phyloP scores from a whole-genome alignment of 1,140 invertebrate species.

The Sarcophaga bullata region DNA sequence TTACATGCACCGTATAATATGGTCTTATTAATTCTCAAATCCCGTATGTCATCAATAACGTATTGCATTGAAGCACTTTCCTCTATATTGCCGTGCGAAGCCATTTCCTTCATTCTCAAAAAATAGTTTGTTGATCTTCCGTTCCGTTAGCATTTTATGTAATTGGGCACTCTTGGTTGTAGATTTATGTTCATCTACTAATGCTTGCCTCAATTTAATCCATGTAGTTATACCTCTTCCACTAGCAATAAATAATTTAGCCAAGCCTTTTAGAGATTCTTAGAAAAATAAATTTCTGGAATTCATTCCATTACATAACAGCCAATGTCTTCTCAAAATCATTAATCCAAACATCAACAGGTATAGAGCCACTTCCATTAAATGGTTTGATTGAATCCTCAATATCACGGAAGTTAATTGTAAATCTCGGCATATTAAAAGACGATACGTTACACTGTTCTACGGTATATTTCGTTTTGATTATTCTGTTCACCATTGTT shows the following conservation, averaged over 20 bases:
- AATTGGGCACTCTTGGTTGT: slow-evolving; percentile 42
- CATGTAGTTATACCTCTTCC: slow-evolving; percentile 34
- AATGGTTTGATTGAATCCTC: neutral
- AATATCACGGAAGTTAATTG: too few relatives aligned
- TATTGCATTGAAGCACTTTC: slow-evolving; percentile 12
- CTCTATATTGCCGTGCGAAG: slow-evolving; percentile 23
- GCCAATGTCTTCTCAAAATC: slow-evolving; percentile 34
- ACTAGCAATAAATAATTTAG: slow-evolving; percentile 39
- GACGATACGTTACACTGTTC: slow-evolving; percentile 4
- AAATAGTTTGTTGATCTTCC: slow-evolving; percentile 41
- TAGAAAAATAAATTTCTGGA: slow-evolving; percentile 44
- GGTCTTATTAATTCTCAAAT: neutral
- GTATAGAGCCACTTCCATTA: neutral
- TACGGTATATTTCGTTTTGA: neutral
- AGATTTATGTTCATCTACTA: neutral
- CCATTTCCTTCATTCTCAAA: slow-evolving; percentile 41
- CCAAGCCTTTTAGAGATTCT: slow-evolving; percentile 41
- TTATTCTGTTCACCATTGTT: neutral
- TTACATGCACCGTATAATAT: slow-evolving; percentile 42
- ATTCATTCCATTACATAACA: slow-evolving; percentile 45
- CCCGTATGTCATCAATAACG: slow-evolving; percentile 4
- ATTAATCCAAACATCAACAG: neutral
- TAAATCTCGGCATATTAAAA: slow-evolving; percentile 14
- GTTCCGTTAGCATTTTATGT: slow-evolving; percentile 19
- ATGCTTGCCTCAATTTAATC: neutral